Conservation (phyloP, 1,140 invertebrate genomes). For the Diachasma alloeum region DNA sequence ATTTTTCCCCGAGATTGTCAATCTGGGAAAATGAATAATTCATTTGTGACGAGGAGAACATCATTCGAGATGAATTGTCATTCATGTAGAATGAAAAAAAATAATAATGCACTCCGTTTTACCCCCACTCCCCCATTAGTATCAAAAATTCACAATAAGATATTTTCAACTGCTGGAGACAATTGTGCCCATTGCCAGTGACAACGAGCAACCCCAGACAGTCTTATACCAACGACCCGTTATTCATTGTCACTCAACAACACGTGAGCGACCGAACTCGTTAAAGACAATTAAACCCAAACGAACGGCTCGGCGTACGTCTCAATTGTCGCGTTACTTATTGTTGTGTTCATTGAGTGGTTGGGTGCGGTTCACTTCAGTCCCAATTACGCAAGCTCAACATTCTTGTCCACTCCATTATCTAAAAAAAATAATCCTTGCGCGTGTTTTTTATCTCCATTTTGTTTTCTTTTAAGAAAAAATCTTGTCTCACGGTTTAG, state of each 20-base stretch:
- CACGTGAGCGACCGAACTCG: slow-evolving; percentile 30
- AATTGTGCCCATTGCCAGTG: not conserved
- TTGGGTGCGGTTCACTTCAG: not conserved
- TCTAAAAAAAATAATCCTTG: not conserved
- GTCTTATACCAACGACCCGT: slow-evolving; percentile 37
- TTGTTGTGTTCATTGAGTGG: not conserved
- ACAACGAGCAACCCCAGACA: slow-evolving; percentile 17
- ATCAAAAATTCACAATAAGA: slow-evolving; percentile 6
- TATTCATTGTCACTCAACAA: slow-evolving; percentile 44
- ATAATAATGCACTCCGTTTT: too few species aligned
- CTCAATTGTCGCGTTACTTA: slow-evolving; percentile 43
- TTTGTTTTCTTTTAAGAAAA: not conserved
- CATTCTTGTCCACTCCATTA: not conserved
- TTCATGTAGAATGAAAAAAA: too few species aligned
- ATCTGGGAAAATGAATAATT: too few species aligned
- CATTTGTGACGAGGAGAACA: too few species aligned
- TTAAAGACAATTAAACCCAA: slow-evolving; percentile 54
- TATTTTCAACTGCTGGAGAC: not conserved
- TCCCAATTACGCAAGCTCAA: not conserved
- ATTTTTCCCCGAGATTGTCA: too few species aligned
- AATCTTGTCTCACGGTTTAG: not conserved
- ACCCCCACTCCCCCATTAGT: too few species aligned
- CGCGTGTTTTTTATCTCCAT: not conserved
- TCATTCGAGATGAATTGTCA: too few species aligned
- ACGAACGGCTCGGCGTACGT: slow-evolving; percentile 31